Evolutionary conservation across 2,113 vertebrate genomes (phyloP).

Genomic region (Dermatemys mawii): DNA sequence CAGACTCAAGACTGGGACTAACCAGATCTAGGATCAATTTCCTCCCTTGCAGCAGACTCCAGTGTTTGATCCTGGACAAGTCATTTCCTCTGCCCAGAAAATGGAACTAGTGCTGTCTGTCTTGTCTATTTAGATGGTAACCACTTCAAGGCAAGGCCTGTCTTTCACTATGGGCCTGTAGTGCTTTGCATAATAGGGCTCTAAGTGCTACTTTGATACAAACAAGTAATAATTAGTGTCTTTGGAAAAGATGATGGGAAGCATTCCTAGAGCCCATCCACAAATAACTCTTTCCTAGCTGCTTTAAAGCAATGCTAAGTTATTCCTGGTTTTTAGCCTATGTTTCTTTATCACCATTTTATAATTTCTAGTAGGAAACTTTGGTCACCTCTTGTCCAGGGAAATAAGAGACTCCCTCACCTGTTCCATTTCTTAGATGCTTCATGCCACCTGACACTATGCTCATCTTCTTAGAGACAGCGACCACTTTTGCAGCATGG

Average conservation of each 20-base stretch:
- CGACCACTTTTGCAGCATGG: not conserved
- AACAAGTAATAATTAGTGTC: not conserved
- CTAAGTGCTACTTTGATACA: not conserved
- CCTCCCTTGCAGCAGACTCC: not conserved
- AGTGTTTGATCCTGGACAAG: not conserved
- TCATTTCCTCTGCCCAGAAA: not conserved
- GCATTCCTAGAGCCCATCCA: not conserved
- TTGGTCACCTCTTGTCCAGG: not conserved
- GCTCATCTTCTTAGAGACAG: not conserved
- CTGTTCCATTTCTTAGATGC: not conserved
- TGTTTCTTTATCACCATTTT: not conserved
- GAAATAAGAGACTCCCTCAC: not conserved
- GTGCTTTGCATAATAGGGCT: not conserved
- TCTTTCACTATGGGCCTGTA: not conserved
- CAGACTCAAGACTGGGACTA: not conserved
- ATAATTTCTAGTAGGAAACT: rapidly evolving
- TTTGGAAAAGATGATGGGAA: not conserved
- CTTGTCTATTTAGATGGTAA: not conserved
- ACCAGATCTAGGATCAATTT: rapidly evolving
- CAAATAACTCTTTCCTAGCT: not conserved
- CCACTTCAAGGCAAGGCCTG: not conserved
- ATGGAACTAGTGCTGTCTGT: not conserved
- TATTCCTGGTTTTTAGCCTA: not conserved
- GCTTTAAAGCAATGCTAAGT: not conserved
- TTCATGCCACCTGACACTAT: not conserved